These are phyloP conservation scores for Parasteatoda tepidariorum DNA, from an alignment of 1,140 invertebrate genomes.

Conservation along the genomic window DNA sequence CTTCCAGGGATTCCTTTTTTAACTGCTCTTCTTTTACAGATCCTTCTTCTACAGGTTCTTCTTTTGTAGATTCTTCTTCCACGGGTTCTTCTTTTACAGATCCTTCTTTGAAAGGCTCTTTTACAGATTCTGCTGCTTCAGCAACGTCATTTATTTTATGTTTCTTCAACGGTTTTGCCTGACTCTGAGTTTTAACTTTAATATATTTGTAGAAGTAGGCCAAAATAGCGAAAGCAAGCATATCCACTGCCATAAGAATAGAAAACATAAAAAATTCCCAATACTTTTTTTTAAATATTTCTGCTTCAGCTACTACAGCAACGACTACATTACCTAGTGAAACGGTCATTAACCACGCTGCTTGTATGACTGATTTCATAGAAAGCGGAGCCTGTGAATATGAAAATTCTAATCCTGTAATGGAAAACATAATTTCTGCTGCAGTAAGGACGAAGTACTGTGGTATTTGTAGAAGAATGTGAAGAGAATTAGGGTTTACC, in stretches of 20 bases:
- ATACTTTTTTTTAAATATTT: conserved; percentile 72
- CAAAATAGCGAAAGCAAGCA: conserved; percentile 83
- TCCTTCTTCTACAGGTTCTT: too few relatives aligned
- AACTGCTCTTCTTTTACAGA: too few relatives aligned
- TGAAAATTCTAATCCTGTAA: conserved; percentile 91
- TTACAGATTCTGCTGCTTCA: too few relatives aligned
- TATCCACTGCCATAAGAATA: conserved; percentile 83
- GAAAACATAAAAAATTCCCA: conserved; percentile 91
- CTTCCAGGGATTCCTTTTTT: too few relatives aligned
- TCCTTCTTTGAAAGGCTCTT: too few relatives aligned
- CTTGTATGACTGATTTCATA: conserved; percentile 92
- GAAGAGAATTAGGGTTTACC: neutral
- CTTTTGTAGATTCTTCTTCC: too few relatives aligned
- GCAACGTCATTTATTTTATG: too few relatives aligned
- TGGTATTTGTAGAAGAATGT: neutral
- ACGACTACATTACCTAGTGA: conserved; percentile 82
- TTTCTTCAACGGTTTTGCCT: too few relatives aligned
- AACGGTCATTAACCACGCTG: conserved; percentile 87
- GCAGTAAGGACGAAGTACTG: conserved; percentile 88
- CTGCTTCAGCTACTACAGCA: conserved; percentile 63
- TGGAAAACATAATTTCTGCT: conserved; percentile 87
- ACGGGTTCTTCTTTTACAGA: too few relatives aligned
- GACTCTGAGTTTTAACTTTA: neutral
- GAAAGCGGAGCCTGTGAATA: conserved; percentile 86
- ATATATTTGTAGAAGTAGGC: conserved; percentile 73